Base-by-base conservation (phyloP, 2,113 vertebrate genomes). In the Nothoprocta pentlandii region DNA sequence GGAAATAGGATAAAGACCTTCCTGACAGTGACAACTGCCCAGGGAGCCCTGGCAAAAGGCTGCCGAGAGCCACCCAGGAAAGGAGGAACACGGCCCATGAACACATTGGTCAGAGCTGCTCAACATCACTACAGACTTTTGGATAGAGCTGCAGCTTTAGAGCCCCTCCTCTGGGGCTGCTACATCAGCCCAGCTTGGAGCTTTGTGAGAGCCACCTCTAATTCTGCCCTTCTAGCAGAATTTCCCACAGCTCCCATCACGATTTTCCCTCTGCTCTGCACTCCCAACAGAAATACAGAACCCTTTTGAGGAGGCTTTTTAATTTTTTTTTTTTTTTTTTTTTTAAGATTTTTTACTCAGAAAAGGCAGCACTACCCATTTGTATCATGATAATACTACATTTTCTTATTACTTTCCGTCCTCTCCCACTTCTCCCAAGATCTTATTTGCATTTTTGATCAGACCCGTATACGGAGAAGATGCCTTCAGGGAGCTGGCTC, bases 391-490 rank as follows among this genome's bases (percentile, higher is more conserved):
- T 44, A 79, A 36, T 20, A 20, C 25, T n/a, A 5, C 4, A 49
- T 93, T 93, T 90, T 36, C 49, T 39, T 81, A 73, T 42, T 87
- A 39, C 53, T 92, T 84, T 62, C 62, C 51, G 71, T 70, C 76
- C 59, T 82, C 81, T 79, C 67, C 66, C 44, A 16, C 7, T 66
- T 39, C 34, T 75, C 51, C 23, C 58, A 86, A 88, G 64, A 66
- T 8, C 78, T 69, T 73, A 93, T 95, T 95, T 96, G 88, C 83
- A 94, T 95, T 96, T 96, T 95, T 95, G 92, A 95, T 94, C 94
- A 95, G 94, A 87, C 58, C 66, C 19, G 0, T 76, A 21, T 44
- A 81, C 49, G 0, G 1, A 80, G 62, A 62, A 87, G 56, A 79
- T 69, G 36, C 86, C 95, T 73, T 86, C 47, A 59, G 90, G 66